phyloP scores from a whole-genome alignment of 2,113 vertebrate genomes.

The Peromyscus leucopus region DNA sequence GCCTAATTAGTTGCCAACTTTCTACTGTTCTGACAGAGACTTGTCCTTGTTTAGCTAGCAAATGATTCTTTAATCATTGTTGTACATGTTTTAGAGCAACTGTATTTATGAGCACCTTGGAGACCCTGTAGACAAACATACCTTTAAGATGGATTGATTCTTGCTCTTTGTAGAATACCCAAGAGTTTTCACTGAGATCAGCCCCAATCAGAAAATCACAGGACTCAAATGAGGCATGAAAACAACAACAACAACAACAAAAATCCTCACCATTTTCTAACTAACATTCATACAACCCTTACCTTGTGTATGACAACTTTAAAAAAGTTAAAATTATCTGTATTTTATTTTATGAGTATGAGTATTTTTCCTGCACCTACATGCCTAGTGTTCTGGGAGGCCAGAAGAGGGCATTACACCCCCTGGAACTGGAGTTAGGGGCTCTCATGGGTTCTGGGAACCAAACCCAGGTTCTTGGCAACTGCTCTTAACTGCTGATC shows the following conservation, averaged over 20 bases:
- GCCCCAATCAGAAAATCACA: neutral
- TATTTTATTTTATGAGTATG: neutral
- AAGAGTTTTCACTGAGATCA: neutral
- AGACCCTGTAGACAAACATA: neutral
- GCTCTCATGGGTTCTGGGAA: too few species aligned
- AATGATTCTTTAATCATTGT: neutral
- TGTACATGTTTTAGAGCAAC: neutral
- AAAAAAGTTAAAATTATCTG: neutral
- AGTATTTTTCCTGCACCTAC: neutral
- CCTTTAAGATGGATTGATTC: neutral
- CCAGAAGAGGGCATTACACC: neutral
- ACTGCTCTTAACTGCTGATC: neutral
- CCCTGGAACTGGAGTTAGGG: neutral
- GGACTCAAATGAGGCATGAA: neutral
- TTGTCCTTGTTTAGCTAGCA: neutral
- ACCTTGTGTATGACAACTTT: neutral
- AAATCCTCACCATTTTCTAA: neutral
- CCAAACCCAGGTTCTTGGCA: neutral
- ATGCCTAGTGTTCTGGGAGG: neutral
- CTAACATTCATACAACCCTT: neutral
- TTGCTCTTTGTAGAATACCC: neutral
- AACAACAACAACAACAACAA: neutral
- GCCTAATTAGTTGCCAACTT: conserved; percentile 46
- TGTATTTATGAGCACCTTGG: neutral
- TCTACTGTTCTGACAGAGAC: conserved; percentile 26